A percentile compares a stretch with the other conserved stretches of the same genome.
These are phyloP conservation scores for Gymnopithys bicolor DNA, from an alignment of 2,797 vertebrate species.

Conservation along the genomic window DNA sequence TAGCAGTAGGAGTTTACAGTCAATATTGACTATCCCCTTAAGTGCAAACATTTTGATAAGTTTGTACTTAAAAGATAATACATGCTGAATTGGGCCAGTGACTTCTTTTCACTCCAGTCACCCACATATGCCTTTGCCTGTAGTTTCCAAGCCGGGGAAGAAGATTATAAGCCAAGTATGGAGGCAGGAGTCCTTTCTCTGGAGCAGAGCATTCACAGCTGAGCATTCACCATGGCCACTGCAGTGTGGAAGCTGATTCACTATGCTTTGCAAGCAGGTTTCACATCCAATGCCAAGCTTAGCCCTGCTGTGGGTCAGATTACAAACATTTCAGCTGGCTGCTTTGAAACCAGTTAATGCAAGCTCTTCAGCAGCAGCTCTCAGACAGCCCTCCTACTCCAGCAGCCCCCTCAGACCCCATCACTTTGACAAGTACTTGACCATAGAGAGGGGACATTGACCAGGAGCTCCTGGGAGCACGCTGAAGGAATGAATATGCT, in stretches of 20 bases:
- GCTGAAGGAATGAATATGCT: neutral
- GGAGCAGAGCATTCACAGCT: neutral
- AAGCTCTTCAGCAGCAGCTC: neutral
- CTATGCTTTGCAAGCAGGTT: neutral
- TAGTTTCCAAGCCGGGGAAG: neutral
- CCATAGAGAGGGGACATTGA: neutral
- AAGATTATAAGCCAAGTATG: neutral
- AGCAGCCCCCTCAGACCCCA: neutral
- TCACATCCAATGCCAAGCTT: neutral
- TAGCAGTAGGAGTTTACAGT: neutral
- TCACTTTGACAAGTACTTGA: neutral
- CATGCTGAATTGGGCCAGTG: neutral
- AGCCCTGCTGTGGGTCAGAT: accelerated
- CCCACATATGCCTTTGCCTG: neutral
- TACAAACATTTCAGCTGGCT: neutral
- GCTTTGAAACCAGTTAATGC: neutral
- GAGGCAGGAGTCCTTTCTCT: neutral
- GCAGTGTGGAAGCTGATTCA: accelerated
- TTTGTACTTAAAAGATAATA: neutral
- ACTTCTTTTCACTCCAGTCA: neutral
- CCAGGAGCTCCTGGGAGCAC: neutral
- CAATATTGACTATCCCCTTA: neutral
- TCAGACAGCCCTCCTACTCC: neutral
- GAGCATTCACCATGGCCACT: neutral
- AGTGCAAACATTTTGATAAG: neutral